Evolutionary conservation across 2,113 vertebrate genomes (phyloP), one percentile per base, ranked within the genome.

Genomic region (Rhinichthys klamathensis): DNA sequence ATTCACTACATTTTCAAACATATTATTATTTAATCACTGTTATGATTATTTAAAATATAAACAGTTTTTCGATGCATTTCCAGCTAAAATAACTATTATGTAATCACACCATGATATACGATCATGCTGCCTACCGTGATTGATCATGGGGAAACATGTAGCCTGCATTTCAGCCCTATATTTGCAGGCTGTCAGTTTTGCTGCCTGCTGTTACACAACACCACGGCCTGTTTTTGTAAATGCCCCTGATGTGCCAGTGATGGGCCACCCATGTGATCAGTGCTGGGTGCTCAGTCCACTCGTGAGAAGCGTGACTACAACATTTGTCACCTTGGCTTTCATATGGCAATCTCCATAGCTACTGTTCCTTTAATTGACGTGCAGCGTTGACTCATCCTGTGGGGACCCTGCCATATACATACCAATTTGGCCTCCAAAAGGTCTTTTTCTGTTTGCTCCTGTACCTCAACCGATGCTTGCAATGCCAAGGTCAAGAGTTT

Each of bases 321-420:
- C 76, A 85, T 75, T 84, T 75, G 79, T 67, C 81, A 79, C 63
- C 83, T 67, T 85, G 74, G 32, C 74, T 85, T 49, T 79, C 60
- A 32, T 75, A 56, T 56, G 74, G 75, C 58, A 78, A 82, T 88
- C 76, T 61, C 75, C 87, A 86, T 86, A 88, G 87, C 73, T 80
- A 88, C 84, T 51, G 58, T 44, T 74, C 58, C 54, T 88, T 88
- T 85, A 83, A 86, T 80, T 88, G 76, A 79, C 84, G 38, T 80
- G 21, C 80, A 69, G 16, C 56, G 6, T 44, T 51, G 56, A 70
- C 82, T 83, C 81, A 84, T 82, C 60, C 27, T 70, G 83, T 79
- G 32, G 56, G 76, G 32, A 38, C 54, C 58, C 73, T 30, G 41
- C 13, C 4, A 38, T 60, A 60, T 41, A 61, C 76, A 41, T 60